Evolutionary conservation across 2,888 invertebrate genomes (phyloP), one percentile per base, ranked within the genome.

Genomic region (Lepetodrilus schrolli): DNA sequence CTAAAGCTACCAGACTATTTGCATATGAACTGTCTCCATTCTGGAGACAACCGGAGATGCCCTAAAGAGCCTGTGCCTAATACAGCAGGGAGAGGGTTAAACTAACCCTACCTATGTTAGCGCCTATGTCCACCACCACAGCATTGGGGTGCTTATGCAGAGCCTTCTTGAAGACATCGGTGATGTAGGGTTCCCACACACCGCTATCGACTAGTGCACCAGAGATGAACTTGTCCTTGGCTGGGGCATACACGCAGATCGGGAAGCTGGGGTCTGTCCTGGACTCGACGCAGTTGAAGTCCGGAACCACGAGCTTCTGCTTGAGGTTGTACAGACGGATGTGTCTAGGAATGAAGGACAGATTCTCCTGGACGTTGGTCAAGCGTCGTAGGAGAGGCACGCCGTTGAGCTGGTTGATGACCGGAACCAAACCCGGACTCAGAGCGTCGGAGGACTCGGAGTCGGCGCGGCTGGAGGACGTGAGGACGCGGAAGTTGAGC

Each of bases 111-210:
- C 68, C 90, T 34, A 90, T 82, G 71, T 90, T 88, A 30, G 89
- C 88, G 0, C 90, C 90, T 2, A 89, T 77, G 74, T 90, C 89
- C 2, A 90, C 77, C 0, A 89, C 79, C 8, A 77, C 76, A 30
- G 84, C 78, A 26, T 81, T 77, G 3, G 80, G 80, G 69, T 78
- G 79, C 10, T 71, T 73, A 7, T 36, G 43, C 30, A 88, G 74
- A 13, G 85, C 83, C 8, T 66, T 76, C 70, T 84, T 82, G 51
- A 85, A 83, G 8, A 83, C 73, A 65, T 70, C 72, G 5, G 85
- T 85, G 73, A 87, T 83, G 38, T 82, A 76, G 7, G 86, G 87
- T 73, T 89, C 88, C 88, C 88, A 88, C 23, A 87, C 70, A 4
- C 88, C 87, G 21, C 75, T 77, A 3, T 80, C 66, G 21, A 78